These are phyloP conservation scores for Anhinga anhinga DNA, from an alignment of 2,113 vertebrate species.

Conservation along the genomic window DNA sequence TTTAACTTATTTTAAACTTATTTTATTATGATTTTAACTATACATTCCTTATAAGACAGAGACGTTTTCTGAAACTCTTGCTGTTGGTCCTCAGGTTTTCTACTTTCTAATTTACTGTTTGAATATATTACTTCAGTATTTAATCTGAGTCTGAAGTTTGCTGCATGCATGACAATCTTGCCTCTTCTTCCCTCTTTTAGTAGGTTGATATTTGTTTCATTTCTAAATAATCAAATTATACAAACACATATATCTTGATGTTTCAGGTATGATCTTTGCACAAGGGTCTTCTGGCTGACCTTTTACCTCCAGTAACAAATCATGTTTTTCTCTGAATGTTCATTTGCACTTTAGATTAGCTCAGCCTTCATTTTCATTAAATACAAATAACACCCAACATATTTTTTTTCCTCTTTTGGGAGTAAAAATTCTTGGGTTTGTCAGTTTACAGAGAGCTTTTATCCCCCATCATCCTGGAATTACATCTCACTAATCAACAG, in stretches of 20 bases:
- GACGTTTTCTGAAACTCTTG: background rate
- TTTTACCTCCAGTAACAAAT: background rate
- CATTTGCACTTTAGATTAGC: background rate
- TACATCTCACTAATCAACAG: accelerated
- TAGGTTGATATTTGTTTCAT: background rate
- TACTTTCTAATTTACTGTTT: background rate
- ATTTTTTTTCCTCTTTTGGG: background rate
- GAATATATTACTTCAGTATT: background rate
- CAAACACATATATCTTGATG: background rate
- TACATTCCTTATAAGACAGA: background rate
- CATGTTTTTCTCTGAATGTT: background rate
- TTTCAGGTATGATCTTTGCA: background rate
- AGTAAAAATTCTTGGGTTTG: background rate
- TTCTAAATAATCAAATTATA: background rate
- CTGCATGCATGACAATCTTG: background rate
- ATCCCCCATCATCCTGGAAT: background rate
- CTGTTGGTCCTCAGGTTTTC: background rate
- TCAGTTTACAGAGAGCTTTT: background rate
- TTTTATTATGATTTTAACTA: background rate
- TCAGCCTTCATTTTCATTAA: background rate
- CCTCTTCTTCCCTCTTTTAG: background rate
- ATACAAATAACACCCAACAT: background rate
- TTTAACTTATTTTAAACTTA: background rate
- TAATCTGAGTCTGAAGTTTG: background rate
- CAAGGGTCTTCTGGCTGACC: background rate